A percentile compares a stretch with the other conserved stretches of the same genome.
Evolutionary conservation across 1,140 invertebrate species (phyloP).

Genomic region (Phthorimaea operculella): DNA sequence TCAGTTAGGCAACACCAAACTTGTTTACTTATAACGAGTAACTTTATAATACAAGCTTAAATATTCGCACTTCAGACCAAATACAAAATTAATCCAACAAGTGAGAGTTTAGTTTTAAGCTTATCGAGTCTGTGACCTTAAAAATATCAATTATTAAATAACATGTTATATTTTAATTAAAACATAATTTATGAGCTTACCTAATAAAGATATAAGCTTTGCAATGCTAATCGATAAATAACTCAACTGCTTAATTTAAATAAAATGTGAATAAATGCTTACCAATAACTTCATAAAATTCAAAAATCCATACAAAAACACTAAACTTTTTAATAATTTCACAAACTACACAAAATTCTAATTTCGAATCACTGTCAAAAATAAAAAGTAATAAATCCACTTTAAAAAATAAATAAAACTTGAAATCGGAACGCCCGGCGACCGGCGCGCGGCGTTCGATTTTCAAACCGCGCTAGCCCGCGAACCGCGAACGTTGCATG

Average conservation of each 20-base stretch:
- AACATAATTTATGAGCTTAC: too few relatives aligned
- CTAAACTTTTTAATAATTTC: background rate
- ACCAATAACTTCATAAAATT: background rate
- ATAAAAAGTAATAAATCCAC: background rate
- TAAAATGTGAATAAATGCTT: background rate
- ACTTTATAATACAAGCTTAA: too few relatives aligned
- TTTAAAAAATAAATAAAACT: slow-evolving; percentile 18
- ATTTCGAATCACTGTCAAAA: background rate
- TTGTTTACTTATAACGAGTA: background rate
- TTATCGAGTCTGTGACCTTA: too few relatives aligned
- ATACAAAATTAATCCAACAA: too few relatives aligned
- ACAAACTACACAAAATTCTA: background rate
- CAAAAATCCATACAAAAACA: background rate
- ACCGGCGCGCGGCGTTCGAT: slow-evolving; percentile 25
- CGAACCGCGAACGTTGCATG: slow-evolving; percentile 30
- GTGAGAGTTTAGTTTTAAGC: too few relatives aligned
- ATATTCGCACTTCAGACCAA: too few relatives aligned
- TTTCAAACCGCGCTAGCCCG: slow-evolving; percentile 21
- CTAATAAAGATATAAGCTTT: too few relatives aligned
- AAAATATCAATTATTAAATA: too few relatives aligned
- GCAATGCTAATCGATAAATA: too few relatives aligned
- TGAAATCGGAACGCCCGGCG: slow-evolving; percentile 25
- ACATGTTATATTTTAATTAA: too few relatives aligned
- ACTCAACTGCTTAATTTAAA: too few relatives aligned
- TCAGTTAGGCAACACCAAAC: background rate